Evolutionary conservation across 2,888 invertebrate genomes (phyloP).

Genomic region (Thera britannica): DNA sequence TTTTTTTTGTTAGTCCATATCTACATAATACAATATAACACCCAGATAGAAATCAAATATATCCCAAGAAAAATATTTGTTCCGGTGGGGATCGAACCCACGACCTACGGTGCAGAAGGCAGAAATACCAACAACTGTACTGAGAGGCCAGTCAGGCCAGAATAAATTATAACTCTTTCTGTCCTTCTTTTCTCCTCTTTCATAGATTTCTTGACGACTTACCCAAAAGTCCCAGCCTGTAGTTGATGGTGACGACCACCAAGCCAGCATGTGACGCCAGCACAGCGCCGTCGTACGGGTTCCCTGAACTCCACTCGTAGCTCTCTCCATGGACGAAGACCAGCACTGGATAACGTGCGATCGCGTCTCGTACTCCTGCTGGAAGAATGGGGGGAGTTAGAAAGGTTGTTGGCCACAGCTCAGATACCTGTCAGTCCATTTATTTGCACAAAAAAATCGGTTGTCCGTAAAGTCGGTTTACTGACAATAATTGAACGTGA

Average conservation of each 20-base stretch:
- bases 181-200: not conserved
- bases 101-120: no score
- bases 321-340: conserved; percentile 98
- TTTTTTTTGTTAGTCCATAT: no score
- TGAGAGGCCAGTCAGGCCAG: no score
- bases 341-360: conserved; percentile 92
- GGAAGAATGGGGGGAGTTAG: conserved; percentile 46
- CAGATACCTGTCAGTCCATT: no score
- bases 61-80: no score
- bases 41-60: no score
- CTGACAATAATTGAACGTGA: no score
- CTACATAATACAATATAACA: no score
- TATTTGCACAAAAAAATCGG: no score
- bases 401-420: conserved; percentile 16
- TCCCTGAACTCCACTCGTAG: conserved; percentile 99
- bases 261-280: conserved; percentile 96
- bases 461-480: no score
- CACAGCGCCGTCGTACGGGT: conserved; percentile 98
- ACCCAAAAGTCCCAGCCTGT: conserved; percentile 92
- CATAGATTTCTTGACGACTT: conserved; percentile 61
- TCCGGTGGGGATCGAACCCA: no score
- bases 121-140: no score
- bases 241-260: conserved; percentile 95
- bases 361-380: conserved; percentile 87
- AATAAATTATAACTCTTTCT: not conserved